Conservation (phyloP, 2,888 invertebrate genomes). For the Dasypolia templi region DNA sequence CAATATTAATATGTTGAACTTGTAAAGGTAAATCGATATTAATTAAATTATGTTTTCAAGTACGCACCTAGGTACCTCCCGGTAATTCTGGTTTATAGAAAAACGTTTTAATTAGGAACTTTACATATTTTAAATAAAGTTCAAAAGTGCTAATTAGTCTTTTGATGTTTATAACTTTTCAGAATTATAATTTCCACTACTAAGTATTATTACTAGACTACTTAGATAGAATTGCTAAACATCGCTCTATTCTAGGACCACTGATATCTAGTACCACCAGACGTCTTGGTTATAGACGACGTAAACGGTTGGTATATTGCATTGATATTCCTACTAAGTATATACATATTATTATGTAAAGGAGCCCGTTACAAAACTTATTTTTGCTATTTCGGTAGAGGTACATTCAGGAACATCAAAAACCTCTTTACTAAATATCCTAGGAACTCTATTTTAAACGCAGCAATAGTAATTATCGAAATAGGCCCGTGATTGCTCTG, state of each 20-base stretch:
- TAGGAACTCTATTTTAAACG: conserved; percentile 50
- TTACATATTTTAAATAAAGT: neutral
- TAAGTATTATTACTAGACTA: neutral
- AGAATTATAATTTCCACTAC: neutral
- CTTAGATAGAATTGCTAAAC: neutral
- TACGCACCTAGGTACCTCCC: neutral
- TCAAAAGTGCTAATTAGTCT: neutral
- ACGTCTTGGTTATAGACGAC: neutral
- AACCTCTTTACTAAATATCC: conserved; percentile 22
- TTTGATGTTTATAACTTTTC: neutral
- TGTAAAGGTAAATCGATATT: neutral
- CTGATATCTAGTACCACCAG: neutral
- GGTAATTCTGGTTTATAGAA: too few species aligned
- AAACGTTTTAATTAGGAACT: neutral
- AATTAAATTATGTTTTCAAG: neutral
- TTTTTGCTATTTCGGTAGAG: neutral
- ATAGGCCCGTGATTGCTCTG: conserved; percentile 59
- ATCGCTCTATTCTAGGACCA: too few species aligned
- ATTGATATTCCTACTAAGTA: too few species aligned
- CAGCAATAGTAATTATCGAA: conserved; percentile 64
- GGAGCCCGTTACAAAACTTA: too few species aligned
- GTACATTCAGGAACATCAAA: neutral
- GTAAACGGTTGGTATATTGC: neutral
- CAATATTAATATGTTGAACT: neutral
- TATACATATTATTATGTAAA: too few species aligned